Percentiles rank a stretch among this genome's conserved stretches.
phyloP scores from a whole-genome alignment of 2,113 vertebrate genomes.

The Labrus mixtus region DNA sequence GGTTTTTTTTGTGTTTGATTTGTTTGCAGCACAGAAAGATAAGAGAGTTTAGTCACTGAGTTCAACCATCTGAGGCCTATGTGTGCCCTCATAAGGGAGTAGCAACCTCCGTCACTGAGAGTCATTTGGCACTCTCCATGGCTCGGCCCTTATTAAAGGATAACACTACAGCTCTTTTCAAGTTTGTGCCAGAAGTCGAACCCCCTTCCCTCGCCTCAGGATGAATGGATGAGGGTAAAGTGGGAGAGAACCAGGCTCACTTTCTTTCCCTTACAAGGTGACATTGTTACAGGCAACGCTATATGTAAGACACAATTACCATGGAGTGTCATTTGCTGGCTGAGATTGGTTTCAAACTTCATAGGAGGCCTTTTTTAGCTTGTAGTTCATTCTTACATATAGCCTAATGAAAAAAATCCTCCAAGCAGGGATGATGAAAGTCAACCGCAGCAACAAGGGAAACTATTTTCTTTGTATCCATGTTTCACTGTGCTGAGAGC shows the following conservation, averaged over 20 bases:
- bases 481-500: slow-evolving; percentile 7
- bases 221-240: not conserved
- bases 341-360: slow-evolving; percentile 30
- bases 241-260: slow-evolving; percentile 18
- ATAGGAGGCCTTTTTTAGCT: slow-evolving; percentile 14
- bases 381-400: not conserved
- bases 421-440: slow-evolving; percentile 24
- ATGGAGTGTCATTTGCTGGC: slow-evolving; percentile 21
- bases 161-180: slow-evolving; percentile 31
- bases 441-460: slow-evolving; percentile 4
- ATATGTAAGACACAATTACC: slow-evolving; percentile 25
- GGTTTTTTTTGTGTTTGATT: slow-evolving; percentile 38
- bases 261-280: slow-evolving; percentile 2
- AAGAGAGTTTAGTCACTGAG: slow-evolving; percentile 37
- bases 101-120: slow-evolving; percentile 9
- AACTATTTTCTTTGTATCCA: not conserved
- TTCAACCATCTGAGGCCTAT: slow-evolving; percentile 21
- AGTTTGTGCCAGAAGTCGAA: not conserved
- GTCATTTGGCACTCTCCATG: not conserved
- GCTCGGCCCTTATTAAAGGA: slow-evolving; percentile 14
- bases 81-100: not conserved
- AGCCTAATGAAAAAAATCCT: slow-evolving; percentile 21
- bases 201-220: not conserved
- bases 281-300: slow-evolving; percentile 1
- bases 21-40: slow-evolving; percentile 24